A percentile compares a stretch with the other conserved stretches of the same genome.
These are phyloP conservation scores for Parazoanthus swiftii DNA, from an alignment of 92 coral and sea anemone genomes.

Conservation along the genomic window DNA sequence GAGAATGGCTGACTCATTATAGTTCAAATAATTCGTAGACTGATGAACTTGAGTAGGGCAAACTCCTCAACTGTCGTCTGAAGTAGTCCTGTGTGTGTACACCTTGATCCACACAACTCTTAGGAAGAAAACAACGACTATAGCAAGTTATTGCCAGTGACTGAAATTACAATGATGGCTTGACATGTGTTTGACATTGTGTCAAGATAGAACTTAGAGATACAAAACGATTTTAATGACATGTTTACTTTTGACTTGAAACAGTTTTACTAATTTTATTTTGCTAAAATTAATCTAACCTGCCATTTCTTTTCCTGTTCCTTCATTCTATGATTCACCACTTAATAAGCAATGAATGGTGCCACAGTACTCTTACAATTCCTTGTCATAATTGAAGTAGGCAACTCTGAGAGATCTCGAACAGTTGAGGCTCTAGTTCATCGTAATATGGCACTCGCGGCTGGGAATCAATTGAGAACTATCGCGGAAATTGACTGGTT, in stretches of 20 bases:
- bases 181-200: background rate
- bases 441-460: background rate
- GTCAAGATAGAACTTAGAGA: background rate
- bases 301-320: background rate
- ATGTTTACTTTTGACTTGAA: constrained; percentile 8
- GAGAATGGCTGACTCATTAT: no score
- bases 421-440: background rate
- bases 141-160: background rate
- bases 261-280: background rate
- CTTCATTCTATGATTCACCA: background rate
- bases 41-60: no score
- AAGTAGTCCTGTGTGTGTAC: background rate
- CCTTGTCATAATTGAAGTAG: constrained; percentile 14
- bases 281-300: background rate
- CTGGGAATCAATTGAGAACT: background rate
- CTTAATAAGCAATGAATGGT: background rate
- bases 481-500: constrained; percentile 16
- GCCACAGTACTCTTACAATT: background rate
- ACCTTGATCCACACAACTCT: background rate
- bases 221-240: background rate
- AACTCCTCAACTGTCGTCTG: no score
- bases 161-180: background rate
- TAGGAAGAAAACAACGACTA: background rate
- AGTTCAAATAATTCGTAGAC: no score
- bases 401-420: background rate